Base-by-base conservation (phyloP, 1,140 invertebrate genomes). In the Eurosta solidaginis region DNA sequence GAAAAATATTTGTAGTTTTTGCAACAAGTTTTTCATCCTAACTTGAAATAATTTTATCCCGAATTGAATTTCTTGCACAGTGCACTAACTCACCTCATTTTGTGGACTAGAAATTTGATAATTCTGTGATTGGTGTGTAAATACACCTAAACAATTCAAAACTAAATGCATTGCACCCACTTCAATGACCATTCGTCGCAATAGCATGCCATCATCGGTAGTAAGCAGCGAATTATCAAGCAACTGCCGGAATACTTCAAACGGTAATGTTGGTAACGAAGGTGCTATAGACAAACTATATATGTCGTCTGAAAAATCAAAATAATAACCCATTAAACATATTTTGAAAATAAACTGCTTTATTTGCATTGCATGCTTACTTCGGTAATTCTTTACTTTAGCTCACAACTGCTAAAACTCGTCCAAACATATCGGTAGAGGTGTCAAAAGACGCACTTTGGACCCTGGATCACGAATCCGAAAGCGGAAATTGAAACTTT, bases 121-220 rank as follows among this genome's bases (percentile, higher is more conserved):
- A 45, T 82, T 84, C 79, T 86, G 82, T 1, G 85, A 85, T 83
- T 96, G 95, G 87, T 97, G 96, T 1, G 96, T 96, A 81, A 98
- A 95, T 6, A 96, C 93, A 1, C 96, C 94, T 25, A 97, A 89
- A 85, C 96, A 97, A 42, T 94, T 93, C 1, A 98, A 90, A 74
- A 97, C 89, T 3, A 97, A 90, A 82, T 96, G 91, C 81, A 97
- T 91, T 45, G 94, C 95, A 14, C 96, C 96, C 29, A 94, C 92
- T 73, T 95, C 93, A 79, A 97, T 91, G 73, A 94, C 93, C 82
- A 94, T 94, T 5, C 93, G 89, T n/a, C 96, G 89, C 54, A 97
- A 85, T 74, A 94, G 85, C 12, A 93, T 89, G 0, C 95, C 96
- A 82, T 96, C 95, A 81, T 96, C 94, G 1, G 94, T 94, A n/a